phyloP scores from a whole-genome alignment of 2,113 vertebrate genomes.

The Pteruthius melanotis region DNA sequence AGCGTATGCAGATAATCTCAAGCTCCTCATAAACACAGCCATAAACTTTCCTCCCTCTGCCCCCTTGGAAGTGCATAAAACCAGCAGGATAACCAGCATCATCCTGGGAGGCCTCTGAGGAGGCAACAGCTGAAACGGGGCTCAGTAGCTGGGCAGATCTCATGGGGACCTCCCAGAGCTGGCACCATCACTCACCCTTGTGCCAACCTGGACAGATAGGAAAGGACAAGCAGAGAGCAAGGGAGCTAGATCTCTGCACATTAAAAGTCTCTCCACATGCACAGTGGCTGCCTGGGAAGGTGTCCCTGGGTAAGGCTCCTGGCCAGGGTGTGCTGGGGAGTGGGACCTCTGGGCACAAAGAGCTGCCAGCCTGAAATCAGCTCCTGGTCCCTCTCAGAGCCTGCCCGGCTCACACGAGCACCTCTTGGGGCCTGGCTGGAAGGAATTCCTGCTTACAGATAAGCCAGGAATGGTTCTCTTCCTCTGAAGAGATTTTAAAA shows the following conservation, averaged over 20 bases:
- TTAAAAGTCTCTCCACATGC: background rate
- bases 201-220: background rate
- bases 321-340: background rate
- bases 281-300: background rate
- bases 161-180: background rate
- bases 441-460: background rate
- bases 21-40: slow-evolving; percentile 22
- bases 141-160: background rate
- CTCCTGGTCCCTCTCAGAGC: background rate
- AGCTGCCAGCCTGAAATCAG: background rate
- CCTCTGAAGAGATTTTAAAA: background rate
- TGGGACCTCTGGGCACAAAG: background rate
- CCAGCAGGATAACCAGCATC: background rate
- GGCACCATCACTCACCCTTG: background rate
- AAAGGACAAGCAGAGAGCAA: accelerated
- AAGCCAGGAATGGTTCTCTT: background rate
- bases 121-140: background rate
- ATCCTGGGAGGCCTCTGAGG: background rate
- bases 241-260: accelerated
- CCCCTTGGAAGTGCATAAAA: background rate
- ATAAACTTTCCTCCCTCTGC: slow-evolving; percentile 38
- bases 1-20: slow-evolving; percentile 46
- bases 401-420: accelerated
- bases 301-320: background rate
- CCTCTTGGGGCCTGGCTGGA: background rate